These are phyloP conservation scores for Sweltsa coloradensis DNA, from an alignment of 1,140 invertebrate genomes.

Conservation along the genomic window DNA sequence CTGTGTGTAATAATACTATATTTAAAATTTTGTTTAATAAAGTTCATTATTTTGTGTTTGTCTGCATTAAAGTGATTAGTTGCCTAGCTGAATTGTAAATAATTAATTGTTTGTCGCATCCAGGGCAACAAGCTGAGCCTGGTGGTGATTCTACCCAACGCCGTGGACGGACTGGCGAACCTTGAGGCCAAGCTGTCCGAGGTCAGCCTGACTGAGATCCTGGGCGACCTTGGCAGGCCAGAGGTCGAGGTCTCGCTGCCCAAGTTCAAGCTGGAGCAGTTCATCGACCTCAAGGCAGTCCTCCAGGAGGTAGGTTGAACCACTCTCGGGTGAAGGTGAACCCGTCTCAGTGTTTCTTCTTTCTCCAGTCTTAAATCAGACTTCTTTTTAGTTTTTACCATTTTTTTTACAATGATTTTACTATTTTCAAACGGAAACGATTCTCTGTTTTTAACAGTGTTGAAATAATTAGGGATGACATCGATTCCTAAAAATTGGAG, in stretches of 20 bases:
- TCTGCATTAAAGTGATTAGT: too few species aligned
- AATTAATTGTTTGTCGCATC: constrained; percentile 20
- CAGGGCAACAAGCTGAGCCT: constrained; percentile 38
- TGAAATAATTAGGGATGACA: too few species aligned
- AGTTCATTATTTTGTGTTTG: too few species aligned
- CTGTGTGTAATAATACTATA: constrained; percentile 33
- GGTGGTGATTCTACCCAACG: constrained; percentile 44
- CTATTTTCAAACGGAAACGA: too few species aligned
- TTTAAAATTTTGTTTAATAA: too few species aligned
- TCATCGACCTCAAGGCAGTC: constrained; percentile 39
- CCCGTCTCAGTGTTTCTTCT: too few species aligned
- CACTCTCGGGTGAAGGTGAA: too few species aligned
- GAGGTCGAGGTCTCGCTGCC: constrained; percentile 45
- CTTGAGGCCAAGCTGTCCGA: constrained; percentile 38
- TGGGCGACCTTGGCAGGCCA: constrained; percentile 18
- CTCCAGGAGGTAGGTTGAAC: constrained; percentile 37
- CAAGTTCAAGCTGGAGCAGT: constrained; percentile 56
- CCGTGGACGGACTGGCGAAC: constrained; percentile 33
- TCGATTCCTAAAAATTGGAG: too few species aligned
- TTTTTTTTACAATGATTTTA: too few species aligned
- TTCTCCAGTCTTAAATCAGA: too few species aligned
- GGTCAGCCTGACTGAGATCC: constrained; percentile 28
- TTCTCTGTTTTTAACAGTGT: too few species aligned
- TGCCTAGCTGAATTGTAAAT: constrained; percentile 4
- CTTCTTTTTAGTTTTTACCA: too few species aligned